phyloP scores from a whole-genome alignment of 2,113 vertebrate species.

The Mormyrus iriodes region DNA sequence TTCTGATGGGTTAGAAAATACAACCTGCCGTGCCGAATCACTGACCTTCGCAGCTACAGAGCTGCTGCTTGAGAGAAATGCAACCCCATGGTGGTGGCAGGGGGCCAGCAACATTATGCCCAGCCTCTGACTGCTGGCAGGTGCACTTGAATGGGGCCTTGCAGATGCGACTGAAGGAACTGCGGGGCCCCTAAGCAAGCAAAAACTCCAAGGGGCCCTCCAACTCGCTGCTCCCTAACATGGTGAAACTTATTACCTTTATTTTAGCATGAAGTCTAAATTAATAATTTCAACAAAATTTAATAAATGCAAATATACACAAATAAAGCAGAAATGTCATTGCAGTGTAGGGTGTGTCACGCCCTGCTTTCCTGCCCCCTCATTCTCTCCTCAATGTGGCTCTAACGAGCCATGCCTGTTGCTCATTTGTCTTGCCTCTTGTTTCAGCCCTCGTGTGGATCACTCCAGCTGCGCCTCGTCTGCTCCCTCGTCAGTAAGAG shows the following conservation, averaged over 20 bases:
- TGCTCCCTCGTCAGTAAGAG: too few species aligned
- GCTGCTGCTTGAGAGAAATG: background rate
- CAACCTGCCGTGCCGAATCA: background rate
- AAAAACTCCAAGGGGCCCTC: background rate
- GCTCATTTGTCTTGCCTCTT: too few species aligned
- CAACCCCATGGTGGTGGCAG: background rate
- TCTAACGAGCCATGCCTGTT: too few species aligned
- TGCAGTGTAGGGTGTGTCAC: too few species aligned
- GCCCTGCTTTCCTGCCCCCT: too few species aligned
- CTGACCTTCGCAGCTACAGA: background rate
- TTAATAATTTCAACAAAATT: background rate
- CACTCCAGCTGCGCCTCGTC: too few species aligned
- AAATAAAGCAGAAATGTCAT: too few species aligned
- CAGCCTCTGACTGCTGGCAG: background rate
- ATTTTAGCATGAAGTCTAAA: background rate
- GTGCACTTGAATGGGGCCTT: background rate
- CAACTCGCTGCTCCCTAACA: background rate
- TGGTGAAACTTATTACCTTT: background rate
- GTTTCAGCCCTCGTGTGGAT: too few species aligned
- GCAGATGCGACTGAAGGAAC: background rate
- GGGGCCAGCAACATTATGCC: background rate
- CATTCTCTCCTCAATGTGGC: too few species aligned
- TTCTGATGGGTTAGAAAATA: background rate
- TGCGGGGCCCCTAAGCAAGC: background rate
- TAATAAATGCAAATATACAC: background rate